phyloP scores from a whole-genome alignment of 2,113 vertebrate species.

The Entomyzon cyanotis region DNA sequence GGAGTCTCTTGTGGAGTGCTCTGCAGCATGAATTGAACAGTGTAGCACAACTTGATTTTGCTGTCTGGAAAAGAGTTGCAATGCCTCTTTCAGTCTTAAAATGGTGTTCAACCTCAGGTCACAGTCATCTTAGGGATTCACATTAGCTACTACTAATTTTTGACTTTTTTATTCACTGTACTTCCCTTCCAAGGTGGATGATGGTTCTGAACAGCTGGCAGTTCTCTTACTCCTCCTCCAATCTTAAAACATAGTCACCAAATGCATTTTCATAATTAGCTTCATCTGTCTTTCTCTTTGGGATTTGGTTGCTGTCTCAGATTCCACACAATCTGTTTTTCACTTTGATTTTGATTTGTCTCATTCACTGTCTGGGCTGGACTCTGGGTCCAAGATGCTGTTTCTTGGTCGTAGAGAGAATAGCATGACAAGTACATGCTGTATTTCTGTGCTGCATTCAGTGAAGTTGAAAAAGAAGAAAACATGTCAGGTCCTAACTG shows the following conservation, averaged over 20 bases:
- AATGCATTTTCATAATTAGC: not conserved
- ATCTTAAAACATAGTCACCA: not conserved
- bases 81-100: not conserved
- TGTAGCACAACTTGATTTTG: not conserved
- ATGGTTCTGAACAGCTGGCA: not conserved
- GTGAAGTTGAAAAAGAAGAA: not conserved
- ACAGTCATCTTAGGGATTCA: fast-evolving
- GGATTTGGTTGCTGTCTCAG: not conserved
- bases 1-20: not conserved
- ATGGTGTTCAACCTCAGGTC: not conserved
- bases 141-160: not conserved
- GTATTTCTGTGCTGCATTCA: not conserved
- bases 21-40: not conserved
- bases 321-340: not conserved
- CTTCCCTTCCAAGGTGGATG: not conserved
- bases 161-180: not conserved
- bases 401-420: not conserved
- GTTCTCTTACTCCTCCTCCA: not conserved
- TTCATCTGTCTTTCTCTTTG: not conserved
- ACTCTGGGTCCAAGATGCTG: not conserved
- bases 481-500: not conserved
- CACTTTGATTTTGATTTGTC: not conserved
- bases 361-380: not conserved
- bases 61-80: not conserved
- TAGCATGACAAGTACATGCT: not conserved